Evolutionary conservation across 2,888 invertebrate species (phyloP).

Genomic region (Poecilobothrus nobilitatus): DNA sequence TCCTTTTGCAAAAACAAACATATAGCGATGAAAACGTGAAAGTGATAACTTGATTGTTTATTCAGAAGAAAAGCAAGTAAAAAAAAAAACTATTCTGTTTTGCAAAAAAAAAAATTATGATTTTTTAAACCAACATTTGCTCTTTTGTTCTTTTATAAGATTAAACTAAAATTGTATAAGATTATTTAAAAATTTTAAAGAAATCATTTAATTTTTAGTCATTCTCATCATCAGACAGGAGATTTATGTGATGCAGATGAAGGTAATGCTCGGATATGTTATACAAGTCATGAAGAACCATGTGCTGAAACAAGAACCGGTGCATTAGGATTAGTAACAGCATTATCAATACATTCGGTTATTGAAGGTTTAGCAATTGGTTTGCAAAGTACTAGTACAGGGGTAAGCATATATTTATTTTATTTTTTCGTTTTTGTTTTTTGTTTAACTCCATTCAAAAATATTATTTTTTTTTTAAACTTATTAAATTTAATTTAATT

Average conservation of each 20-base stretch:
- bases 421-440: no score
- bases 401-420: slow-evolving; percentile 52
- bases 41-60: no score
- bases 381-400: slow-evolving; percentile 54
- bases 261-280: slow-evolving; percentile 47
- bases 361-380: slow-evolving; percentile 78
- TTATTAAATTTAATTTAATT: not conserved
- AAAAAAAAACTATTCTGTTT: no score
- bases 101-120: no score
- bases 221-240: not conserved
- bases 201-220: not conserved
- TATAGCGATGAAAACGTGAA: no score
- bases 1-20: no score
- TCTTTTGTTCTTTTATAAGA: no score
- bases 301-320: slow-evolving; percentile 55
- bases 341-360: slow-evolving; percentile 67
- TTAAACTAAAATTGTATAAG: no score
- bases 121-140: no score
- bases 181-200: no score
- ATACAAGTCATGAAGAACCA: slow-evolving; percentile 58
- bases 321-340: slow-evolving; percentile 58
- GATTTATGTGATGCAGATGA: slow-evolving; percentile 22
- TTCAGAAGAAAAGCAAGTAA: no score
- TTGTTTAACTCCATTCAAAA: no score
- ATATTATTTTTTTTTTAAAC: not conserved